Evolutionary conservation across 2,113 vertebrate genomes (phyloP).

Genomic region (Kryptolebias marmoratus): DNA sequence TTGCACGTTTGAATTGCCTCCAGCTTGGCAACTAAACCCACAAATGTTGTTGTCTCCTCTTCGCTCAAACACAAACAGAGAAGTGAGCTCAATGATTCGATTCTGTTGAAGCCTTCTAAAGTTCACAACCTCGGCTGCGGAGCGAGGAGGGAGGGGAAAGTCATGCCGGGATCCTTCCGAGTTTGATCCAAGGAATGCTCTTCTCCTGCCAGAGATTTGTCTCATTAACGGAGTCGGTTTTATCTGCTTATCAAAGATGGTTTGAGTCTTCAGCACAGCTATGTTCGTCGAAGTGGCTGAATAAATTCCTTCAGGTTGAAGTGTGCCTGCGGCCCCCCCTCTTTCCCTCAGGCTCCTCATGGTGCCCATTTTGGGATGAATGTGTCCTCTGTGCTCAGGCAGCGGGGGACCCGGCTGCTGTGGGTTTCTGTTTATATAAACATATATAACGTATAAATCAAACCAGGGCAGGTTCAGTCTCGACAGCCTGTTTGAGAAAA

Average conservation of each 20-base stretch:
- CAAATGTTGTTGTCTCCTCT: too few species aligned
- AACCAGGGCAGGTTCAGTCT: conserved; percentile 65
- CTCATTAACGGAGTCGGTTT: conserved; percentile 58
- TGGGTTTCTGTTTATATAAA: conserved; percentile 51
- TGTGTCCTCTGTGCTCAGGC: conserved; percentile 76
- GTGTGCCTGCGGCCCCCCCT: conserved; percentile 34
- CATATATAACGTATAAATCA: conserved; percentile 43
- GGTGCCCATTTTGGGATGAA: conserved; percentile 77
- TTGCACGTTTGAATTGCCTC: too few species aligned
- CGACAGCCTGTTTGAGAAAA: conserved; percentile 27
- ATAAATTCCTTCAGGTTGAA: conserved; percentile 62
- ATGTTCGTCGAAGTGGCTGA: conserved; percentile 51
- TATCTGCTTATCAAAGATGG: conserved; percentile 52
- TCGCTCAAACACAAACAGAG: too few species aligned
- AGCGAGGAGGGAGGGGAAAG: conserved; percentile 12
- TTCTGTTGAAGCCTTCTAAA: too few species aligned
- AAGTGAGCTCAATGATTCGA: too few species aligned
- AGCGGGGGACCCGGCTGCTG: conserved; percentile 53
- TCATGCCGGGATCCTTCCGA: conserved; percentile 24
- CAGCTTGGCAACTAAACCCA: too few species aligned
- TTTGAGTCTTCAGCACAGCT: conserved; percentile 43
- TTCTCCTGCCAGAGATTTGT: conserved; percentile 46
- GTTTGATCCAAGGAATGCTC: conserved; percentile 54
- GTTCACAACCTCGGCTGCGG: too few species aligned
- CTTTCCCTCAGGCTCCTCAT: conserved; percentile 31